Evolutionary conservation across 2,113 vertebrate species (phyloP), one percentile per base, ranked within the genome.

Genomic region (Amphiprion percula): DNA sequence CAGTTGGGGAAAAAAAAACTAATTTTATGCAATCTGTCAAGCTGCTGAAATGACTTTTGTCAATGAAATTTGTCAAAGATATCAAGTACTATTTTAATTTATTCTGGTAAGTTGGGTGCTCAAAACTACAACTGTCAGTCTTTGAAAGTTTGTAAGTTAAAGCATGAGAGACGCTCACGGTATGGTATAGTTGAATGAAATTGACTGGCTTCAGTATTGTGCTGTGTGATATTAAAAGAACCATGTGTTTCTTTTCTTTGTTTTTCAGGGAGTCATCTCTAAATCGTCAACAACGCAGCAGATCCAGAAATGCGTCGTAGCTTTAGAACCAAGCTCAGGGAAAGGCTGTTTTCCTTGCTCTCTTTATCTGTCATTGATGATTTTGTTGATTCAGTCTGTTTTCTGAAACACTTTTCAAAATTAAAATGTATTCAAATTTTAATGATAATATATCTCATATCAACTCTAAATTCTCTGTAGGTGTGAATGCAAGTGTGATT

Each of bases 181-280:
- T 4, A 4, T 23, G 10, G 1, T 6, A 23, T 30, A 16, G 2
- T 46, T 77, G 56, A 53, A 1, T 17, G 33, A 9, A 37, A 4
- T 30, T 30, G 4, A 37, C 33, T 37, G 33, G 9, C 5, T 33
- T 15, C 19, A 30, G 19, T 10, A 2, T 24, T 5, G 30, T 39
- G 16, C 26, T 28, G 11, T 30, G 5, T 75, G 10, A 52, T 10
- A 56, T 19, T 56, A 11, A 28, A 65, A 44, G 3, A 47, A n/a
- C n/a, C n/a, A 30, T 10, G 16, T 41, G 64, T n/a, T 2, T 46
- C 5, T 54, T 46, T 5, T 50, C 11, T 17, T 41, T 33, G 5
- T 65, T 60, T 61, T 68, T 54, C 68, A 85, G 83, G 5, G 46
- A 69, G n/a, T 47, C 30, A 11, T 23, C n/a, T 17, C 26, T 77